Evolutionary conservation across 2,797 vertebrate species (phyloP), one percentile per base, ranked within the genome.

Genomic region (Cryptoprocta ferox): DNA sequence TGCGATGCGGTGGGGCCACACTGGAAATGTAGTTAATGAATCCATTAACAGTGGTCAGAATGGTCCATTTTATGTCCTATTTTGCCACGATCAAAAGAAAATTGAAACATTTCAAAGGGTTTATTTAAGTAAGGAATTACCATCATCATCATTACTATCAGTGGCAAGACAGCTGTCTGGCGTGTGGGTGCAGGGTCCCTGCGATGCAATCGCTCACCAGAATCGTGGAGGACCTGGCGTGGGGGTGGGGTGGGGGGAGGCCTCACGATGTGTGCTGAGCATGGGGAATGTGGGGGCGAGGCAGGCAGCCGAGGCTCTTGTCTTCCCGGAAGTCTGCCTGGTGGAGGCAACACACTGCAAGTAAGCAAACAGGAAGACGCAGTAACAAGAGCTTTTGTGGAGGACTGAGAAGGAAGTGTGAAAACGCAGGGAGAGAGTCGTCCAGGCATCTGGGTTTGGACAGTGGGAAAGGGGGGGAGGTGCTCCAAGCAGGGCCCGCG

Each of bases 1-100:
- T 3, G 10, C 37, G 19, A 6, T 0, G 24, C 0, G 4, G 5
- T 1, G 0, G 9, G 4, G 28, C 45, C 4, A 9, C 30, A 1
- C 3, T 30, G 39, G 1, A 32, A 32, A 21, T 9, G 26, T 73
- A 0, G 0, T 10, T n/a, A 5, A 24, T 1, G 53, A 19, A 2
- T 2, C 32, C 3, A 56, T 56, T 37, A 50, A 30, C 30, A 28
- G 26, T 0, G 8, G 6, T 4, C 37, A 14, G 37, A 56, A 4
- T 2, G 61, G 35, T 14, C 50, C 4, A 2, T 61, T 70, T 37
- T 35, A 26, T 3, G 0, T 19, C 56, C 4, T 28, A 4, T 32
- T 91, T 84, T 42, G 10, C 28, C 37, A 13, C 24, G 19, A 5
- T 32, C 48, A 59, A 68, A 84, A 94, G 68, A 83, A 84, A 89